phyloP scores from a whole-genome alignment of 2,797 vertebrate genomes.

The Semaprochilodus insignis region DNA sequence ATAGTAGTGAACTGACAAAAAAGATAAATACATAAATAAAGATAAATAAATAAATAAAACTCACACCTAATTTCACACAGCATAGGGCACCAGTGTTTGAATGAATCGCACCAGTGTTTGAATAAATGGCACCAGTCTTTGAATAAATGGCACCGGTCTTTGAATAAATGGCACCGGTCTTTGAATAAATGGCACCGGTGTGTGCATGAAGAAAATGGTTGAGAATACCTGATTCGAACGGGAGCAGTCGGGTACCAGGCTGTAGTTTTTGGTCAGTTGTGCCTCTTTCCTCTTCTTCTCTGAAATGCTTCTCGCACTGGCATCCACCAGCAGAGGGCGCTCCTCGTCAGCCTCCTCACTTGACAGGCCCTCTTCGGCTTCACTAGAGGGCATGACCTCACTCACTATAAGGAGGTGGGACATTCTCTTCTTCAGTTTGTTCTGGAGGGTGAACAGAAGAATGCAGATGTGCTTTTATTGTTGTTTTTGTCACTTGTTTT shows the following conservation, averaged over 20 bases:
- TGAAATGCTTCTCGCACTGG: conserved; percentile 33
- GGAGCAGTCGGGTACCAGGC: conserved; percentile 70
- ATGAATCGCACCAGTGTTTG: too few relatives aligned
- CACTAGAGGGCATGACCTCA: conserved; percentile 56
- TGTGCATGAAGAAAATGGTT: too few relatives aligned
- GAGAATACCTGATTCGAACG: conserved; percentile 71
- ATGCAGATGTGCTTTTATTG: not conserved
- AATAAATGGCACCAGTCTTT: too few relatives aligned
- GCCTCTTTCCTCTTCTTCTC: conserved; percentile 57
- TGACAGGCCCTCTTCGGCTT: conserved; percentile 29
- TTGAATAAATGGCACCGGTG: too few relatives aligned
- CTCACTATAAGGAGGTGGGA: conserved; percentile 74
- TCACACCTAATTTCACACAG: too few relatives aligned
- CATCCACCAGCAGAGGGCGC: conserved; percentile 70
- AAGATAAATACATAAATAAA: too few relatives aligned
- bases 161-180: too few relatives aligned
- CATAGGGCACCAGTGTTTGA: too few relatives aligned
- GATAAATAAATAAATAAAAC: too few relatives aligned
- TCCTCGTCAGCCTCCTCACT: conserved; percentile 69
- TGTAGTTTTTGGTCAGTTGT: conserved; percentile 70
- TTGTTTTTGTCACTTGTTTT: too few relatives aligned
- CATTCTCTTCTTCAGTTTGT: conserved; percentile 75
- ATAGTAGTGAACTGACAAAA: too few relatives aligned
- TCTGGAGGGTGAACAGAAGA: conserved; percentile 61
- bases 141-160: too few relatives aligned